Evolutionary conservation across 2,888 invertebrate genomes (phyloP).

Genomic region (Thumatha senex): DNA sequence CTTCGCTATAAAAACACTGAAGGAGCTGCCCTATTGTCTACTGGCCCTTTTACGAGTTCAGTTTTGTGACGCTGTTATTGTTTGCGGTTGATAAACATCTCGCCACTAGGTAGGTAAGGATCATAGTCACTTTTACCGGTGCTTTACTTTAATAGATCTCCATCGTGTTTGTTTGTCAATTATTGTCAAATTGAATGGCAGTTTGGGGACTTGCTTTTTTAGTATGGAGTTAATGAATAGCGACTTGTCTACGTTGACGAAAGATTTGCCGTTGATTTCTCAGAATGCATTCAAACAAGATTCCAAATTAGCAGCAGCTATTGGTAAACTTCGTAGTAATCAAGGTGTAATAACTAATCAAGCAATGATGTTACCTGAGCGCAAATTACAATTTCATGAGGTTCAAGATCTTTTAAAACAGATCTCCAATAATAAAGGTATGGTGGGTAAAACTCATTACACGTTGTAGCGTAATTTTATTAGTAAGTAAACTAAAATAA

Average conservation of each 20-base stretch:
- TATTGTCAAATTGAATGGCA: slow-evolving; percentile 59
- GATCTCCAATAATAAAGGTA: slow-evolving; percentile 7
- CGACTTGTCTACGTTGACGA: slow-evolving; percentile 54
- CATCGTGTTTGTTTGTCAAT: slow-evolving; percentile 70
- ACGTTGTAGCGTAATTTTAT: no score
- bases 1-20: slow-evolving; percentile 76
- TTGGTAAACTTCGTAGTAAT: slow-evolving; percentile 58
- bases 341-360: slow-evolving; percentile 30
- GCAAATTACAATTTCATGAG: slow-evolving; percentile 66
- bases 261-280: slow-evolving; percentile 50
- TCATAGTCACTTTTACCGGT: slow-evolving; percentile 78
- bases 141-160: slow-evolving; percentile 68
- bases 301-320: slow-evolving; percentile 62
- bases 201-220: slow-evolving; percentile 50
- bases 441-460: no score
- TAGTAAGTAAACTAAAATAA: no score
- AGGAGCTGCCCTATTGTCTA: slow-evolving; percentile 78
- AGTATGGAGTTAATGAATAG: slow-evolving; percentile 73
- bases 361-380: slow-evolving; percentile 54
- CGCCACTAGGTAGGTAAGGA: slow-evolving; percentile 79
- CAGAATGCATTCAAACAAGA: slow-evolving; percentile 61
- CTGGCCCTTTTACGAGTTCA: slow-evolving; percentile 78
- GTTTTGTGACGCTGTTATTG: slow-evolving; percentile 82
- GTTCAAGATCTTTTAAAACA: slow-evolving; percentile 54
- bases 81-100: slow-evolving; percentile 83